Evolutionary conservation across 2,888 invertebrate species (phyloP).

Genomic region (Tachina lurida): DNA sequence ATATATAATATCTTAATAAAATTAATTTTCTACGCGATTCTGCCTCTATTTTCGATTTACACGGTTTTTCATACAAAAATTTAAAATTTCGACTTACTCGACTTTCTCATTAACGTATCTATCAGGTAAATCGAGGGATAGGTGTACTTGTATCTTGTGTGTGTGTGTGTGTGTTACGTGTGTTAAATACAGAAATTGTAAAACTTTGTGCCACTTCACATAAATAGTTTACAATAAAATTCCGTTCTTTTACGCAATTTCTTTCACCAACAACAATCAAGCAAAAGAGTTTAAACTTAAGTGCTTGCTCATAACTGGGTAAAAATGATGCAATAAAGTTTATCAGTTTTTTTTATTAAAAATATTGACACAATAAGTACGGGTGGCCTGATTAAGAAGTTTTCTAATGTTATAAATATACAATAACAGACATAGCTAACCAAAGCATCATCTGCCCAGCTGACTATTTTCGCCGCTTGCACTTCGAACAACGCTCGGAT

Average conservation of each 20-base stretch:
- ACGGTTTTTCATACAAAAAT: no score
- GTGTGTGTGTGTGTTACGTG: slow-evolving; percentile 2
- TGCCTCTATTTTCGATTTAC: no score
- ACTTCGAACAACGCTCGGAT: no score
- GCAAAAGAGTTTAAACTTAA: slow-evolving; percentile 41
- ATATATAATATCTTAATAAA: no score
- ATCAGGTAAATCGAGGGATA: no score
- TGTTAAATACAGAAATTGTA: slow-evolving; percentile 8
- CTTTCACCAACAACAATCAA: slow-evolving; percentile 37
- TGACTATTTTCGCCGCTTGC: no score
- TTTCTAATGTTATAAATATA: not conserved
- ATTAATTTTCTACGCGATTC: no score
- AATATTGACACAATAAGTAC: slow-evolving; percentile 19
- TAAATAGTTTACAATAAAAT: slow-evolving; percentile 38
- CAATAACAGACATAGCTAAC: no score
- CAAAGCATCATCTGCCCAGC: no score
- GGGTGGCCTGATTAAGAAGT: slow-evolving; percentile 18
- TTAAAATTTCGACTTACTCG: no score
- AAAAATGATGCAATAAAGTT: slow-evolving; percentile 41
- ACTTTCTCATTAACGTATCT: no score
- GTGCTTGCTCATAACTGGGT: not conserved
- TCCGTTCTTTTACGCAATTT: slow-evolving; percentile 34
- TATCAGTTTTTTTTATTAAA: slow-evolving; percentile 58
- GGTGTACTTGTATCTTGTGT: not conserved
- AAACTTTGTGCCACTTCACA: slow-evolving; percentile 32